These are phyloP conservation scores for Dusona sp. DNA, from an alignment of 2,888 invertebrate genomes.

Conservation along the genomic window DNA sequence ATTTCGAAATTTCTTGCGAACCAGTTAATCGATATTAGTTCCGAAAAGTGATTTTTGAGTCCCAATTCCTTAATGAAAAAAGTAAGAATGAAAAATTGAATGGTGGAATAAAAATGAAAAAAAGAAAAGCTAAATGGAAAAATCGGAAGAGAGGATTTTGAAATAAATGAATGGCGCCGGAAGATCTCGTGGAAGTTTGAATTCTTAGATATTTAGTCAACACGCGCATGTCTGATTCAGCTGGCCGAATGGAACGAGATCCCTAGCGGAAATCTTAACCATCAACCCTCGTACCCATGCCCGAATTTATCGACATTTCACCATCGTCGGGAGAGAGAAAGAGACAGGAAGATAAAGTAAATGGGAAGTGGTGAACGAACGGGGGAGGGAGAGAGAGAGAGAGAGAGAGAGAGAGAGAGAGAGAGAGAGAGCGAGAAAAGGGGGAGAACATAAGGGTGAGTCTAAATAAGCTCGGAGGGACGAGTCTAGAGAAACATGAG, in stretches of 20 bases:
- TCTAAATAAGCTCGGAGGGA: slow-evolving; percentile 21
- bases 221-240: slow-evolving; percentile 58
- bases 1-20: no score
- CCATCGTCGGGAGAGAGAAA: slow-evolving; percentile 57
- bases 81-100: no score
- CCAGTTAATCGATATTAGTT: no score
- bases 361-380: slow-evolving; percentile 16
- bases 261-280: slow-evolving; percentile 46
- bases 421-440: slow-evolving; percentile 25
- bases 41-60: no score
- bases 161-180: not conserved
- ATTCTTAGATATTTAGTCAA: not conserved
- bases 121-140: not conserved
- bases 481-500: not conserved
- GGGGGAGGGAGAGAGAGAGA: slow-evolving; percentile 44
- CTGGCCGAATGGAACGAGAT: slow-evolving; percentile 36
- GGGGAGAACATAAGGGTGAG: slow-evolving; percentile 35
- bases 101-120: not conserved
- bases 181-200: not conserved
- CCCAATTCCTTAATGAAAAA: no score
- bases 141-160: not conserved
- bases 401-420: not conserved
- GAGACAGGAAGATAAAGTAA: slow-evolving; percentile 25
- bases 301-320: slow-evolving; percentile 82
- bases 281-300: slow-evolving; percentile 76